A percentile compares a stretch with the other conserved stretches of the same genome.
These are phyloP conservation scores for Brachyistius frenatus DNA, from an alignment of 2,113 vertebrate species.

Conservation along the genomic window DNA sequence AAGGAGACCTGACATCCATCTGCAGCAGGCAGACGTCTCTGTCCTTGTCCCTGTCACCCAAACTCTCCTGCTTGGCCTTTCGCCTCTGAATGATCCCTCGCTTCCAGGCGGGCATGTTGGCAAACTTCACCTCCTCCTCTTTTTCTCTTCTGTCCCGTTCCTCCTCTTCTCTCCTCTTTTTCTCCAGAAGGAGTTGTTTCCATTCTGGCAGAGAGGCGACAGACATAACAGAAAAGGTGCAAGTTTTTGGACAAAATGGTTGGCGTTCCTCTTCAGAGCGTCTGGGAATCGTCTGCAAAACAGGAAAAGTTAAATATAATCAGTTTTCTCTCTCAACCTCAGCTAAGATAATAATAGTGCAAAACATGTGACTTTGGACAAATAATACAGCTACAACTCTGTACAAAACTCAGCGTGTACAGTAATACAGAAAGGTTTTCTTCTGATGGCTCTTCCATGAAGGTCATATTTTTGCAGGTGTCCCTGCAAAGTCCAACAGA, in stretches of 20 bases:
- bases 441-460: too few relatives aligned
- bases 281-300: conserved; percentile 44
- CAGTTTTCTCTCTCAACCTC: background rate
- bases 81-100: conserved; percentile 89
- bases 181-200: conserved; percentile 90
- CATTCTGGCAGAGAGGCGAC: conserved; percentile 88
- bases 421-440: too few relatives aligned
- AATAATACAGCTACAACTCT: background rate
- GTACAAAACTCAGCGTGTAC: too few relatives aligned
- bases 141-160: conserved; percentile 84
- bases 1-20: conserved; percentile 51
- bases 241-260: background rate
- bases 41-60: conserved; percentile 70
- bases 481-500: too few relatives aligned
- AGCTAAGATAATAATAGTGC: background rate
- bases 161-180: conserved; percentile 88
- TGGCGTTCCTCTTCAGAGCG: conserved; percentile 7
- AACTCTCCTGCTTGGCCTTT: conserved; percentile 84
- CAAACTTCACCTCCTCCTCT: conserved; percentile 87
- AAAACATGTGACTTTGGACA: background rate
- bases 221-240: conserved; percentile 75
- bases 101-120: conserved; percentile 92
- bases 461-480: too few relatives aligned
- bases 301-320: background rate
- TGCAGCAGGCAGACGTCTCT: conserved; percentile 54